A percentile compares a stretch with the other conserved stretches of the same genome.
Evolutionary conservation across 2,113 vertebrate species (phyloP).

Genomic region (Barnardius zonarius): DNA sequence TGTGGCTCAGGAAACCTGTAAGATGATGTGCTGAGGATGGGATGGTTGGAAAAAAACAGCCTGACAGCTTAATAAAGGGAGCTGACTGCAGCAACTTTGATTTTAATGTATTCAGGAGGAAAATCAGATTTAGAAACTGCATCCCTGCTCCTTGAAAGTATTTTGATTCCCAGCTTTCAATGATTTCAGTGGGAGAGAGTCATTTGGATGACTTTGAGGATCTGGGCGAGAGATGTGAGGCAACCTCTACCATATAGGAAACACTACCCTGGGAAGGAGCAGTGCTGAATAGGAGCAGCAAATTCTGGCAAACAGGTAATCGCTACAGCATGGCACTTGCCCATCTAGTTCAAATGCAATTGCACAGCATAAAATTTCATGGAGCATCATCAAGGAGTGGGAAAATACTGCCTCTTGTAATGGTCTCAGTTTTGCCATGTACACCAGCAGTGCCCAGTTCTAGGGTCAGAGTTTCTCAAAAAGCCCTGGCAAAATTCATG

Average conservation of each 20-base stretch:
- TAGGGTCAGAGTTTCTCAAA: neutral
- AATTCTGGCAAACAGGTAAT: neutral
- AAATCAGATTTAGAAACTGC: neutral
- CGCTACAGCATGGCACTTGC: neutral
- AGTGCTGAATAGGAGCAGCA: rapidly evolving
- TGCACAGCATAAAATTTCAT: neutral
- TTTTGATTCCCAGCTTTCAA: neutral
- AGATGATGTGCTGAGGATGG: neutral
- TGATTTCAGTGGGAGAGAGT: neutral
- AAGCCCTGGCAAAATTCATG: neutral
- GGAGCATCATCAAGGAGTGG: neutral
- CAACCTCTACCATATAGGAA: neutral
- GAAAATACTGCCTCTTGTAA: neutral
- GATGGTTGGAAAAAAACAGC: neutral
- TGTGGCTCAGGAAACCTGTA: neutral
- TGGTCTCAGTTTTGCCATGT: neutral
- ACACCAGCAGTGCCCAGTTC: neutral
- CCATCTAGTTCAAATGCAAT: neutral
- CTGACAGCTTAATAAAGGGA: neutral
- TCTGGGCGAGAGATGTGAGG: neutral
- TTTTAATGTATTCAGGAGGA: neutral
- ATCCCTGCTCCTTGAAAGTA: neutral
- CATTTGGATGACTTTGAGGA: neutral
- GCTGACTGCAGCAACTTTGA: neutral
- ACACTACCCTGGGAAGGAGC: neutral